Evolutionary conservation across 1,140 invertebrate genomes (phyloP), one percentile per base, ranked within the genome.

Genomic region (Anastatus disparis): DNA sequence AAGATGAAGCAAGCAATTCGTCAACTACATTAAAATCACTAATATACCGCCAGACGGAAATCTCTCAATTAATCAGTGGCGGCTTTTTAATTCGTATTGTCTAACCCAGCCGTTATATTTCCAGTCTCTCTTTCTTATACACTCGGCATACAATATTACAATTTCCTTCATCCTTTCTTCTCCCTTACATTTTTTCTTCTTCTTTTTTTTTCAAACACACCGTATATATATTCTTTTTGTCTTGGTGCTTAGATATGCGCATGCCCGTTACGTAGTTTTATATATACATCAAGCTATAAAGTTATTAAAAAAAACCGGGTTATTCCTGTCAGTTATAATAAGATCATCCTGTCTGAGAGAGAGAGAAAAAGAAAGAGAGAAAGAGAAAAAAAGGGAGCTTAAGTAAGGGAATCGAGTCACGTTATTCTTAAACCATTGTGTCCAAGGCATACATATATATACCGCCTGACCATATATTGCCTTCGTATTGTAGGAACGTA

Each of bases 281-380:
- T 27, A 20, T 2, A 20, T 46, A 4, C 44, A 9, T 46, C 44
- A 6, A 4, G 7, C 3, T 7, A n/a, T 20, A 46, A 13, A 20
- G 4, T 40, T 12, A 24, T 17, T 24, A 26, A 22, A 2, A 46
- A 61, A 65, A 69, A 44, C 26, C 29, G 22, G 22, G 26, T 35
- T 62, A 66, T 53, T 66, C 42, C 31, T 53, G 56, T 55, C 20
- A 52, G 29, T 53, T 61, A 62, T 61, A 69, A 73, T 53, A 69
- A 73, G 66, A 69, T 61, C 66, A 73, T 65, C 61, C 58, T 27
- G 50, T 42, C 48, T 40, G 13, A 48, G 38, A 56, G 24, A 52
- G 27, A 10, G 65, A 40, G 35, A 68, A 17, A 15, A 35, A 26
- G 27, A 66, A 38, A 12, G 17, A 44, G 59, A 31, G 40, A 10